Conservation (phyloP, 2,113 vertebrate species). For the Poeciliopsis retropinna region DNA sequence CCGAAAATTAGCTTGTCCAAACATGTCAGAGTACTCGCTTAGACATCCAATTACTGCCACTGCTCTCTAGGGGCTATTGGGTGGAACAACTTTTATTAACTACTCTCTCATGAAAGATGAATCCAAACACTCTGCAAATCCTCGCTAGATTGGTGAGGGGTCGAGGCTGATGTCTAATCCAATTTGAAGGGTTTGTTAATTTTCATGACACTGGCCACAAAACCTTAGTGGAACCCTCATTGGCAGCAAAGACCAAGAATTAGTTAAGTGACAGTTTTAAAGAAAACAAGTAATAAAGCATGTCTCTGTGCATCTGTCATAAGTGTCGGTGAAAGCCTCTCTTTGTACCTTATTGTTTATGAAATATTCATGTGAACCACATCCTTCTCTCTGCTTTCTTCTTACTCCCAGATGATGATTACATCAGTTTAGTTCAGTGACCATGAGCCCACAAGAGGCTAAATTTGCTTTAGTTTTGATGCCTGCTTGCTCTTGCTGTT, state of each 20-base stretch:
- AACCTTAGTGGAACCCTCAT: slow-evolving; percentile 17
- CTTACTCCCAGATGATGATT: slow-evolving; percentile 45
- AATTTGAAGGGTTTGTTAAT: slow-evolving; percentile 37
- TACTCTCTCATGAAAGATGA: slow-evolving; percentile 69
- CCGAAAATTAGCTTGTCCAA: slow-evolving; percentile 76
- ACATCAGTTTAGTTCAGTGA: slow-evolving; percentile 49
- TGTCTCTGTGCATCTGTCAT: slow-evolving; percentile 34
- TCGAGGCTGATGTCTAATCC: slow-evolving; percentile 53
- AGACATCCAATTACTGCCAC: slow-evolving; percentile 77
- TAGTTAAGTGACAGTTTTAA: slow-evolving; percentile 42
- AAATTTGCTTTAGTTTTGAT: slow-evolving; percentile 49
- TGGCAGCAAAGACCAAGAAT: slow-evolving; percentile 45
- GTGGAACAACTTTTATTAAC: slow-evolving; percentile 74
- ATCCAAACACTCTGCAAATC: slow-evolving; percentile 59
- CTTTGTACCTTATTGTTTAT: slow-evolving; percentile 26
- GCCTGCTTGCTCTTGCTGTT: slow-evolving; percentile 33
- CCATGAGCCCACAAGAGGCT: slow-evolving; percentile 48
- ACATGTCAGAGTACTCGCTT: slow-evolving; percentile 77
- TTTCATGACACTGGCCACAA: slow-evolving; percentile 33
- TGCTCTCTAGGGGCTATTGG: slow-evolving; percentile 62
- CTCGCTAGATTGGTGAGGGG: slow-evolving; percentile 43
- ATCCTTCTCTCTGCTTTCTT: slow-evolving; percentile 30
- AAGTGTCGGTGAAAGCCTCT: slow-evolving; percentile 46
- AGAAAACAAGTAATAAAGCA: slow-evolving; percentile 35
- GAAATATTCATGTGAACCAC: slow-evolving; percentile 36